Base-by-base conservation (phyloP, 2,113 vertebrate genomes). In the Ictidomys tridecemlineatus region DNA sequence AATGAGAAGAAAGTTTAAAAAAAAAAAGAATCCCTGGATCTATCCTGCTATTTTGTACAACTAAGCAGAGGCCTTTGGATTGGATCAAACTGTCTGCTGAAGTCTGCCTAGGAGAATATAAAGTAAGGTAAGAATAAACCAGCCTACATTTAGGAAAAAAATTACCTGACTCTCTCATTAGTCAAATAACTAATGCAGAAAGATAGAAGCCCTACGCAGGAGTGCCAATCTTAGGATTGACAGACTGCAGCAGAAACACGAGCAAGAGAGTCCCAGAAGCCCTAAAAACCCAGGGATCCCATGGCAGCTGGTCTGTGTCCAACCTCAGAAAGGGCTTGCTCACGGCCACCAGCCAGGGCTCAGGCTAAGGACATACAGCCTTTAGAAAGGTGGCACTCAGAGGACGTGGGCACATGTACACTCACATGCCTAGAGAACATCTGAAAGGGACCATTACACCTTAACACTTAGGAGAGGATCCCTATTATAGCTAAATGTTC, bases 351-450 rank as follows among this genome's bases (percentile, higher is more conserved):
- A 0, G 0, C 56, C 63, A 39, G 65, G 76, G 65, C 17, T 8
- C 0, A 1, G 22, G 37, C 69, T 8, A 17, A 2, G 34, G 42
- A 26, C 34, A 67, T 0, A 8, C 0, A 6, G n/a, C 11, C 45
- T 20, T 22, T 10, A 63, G 45, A 32, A 45, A 48, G 73, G 79
- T 63, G 3, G 30, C 11, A 8, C n/a, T 48, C 42, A 34, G 42
- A 91, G 32, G 26, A 30, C 1, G 0, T 5, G 1, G 53, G 53
- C 26, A 20, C 48, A 22, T 61, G 5, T 12, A 69, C 8, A 58
- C 37, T 34, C 11, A 2, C 0, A 12, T 4, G 18, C 37, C 67
- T 34, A 16, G 51, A 72, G 88, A 74, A 37, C 4, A 16, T 39
- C 69, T 18, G 4, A 67, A 14, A 4, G 2, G 30, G 7, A 12